Percentiles rank a stretch among this genome's conserved stretches.
phyloP scores from a whole-genome alignment of 2,797 vertebrate genomes.

The Coregonus sp. region DNA sequence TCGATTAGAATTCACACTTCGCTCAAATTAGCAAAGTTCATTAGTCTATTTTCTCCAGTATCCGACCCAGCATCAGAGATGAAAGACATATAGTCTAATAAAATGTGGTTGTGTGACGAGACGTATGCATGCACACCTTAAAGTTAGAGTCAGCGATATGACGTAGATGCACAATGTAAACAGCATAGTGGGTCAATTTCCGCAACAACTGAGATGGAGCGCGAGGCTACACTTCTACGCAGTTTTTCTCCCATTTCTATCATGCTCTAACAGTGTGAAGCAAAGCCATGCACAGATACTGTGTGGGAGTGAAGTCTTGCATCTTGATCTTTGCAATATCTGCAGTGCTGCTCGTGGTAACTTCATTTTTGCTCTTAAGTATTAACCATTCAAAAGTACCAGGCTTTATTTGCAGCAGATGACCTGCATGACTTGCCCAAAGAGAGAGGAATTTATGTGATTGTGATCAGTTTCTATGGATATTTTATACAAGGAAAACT shows the following conservation, averaged over 20 bases:
- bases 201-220: too few relatives aligned
- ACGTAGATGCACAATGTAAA: too few relatives aligned
- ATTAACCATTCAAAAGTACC: neutral
- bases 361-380: neutral
- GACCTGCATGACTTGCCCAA: neutral
- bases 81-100: neutral
- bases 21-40: slow-evolving; percentile 65
- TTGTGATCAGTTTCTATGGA: neutral
- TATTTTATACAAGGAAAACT: neutral
- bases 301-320: too few relatives aligned
- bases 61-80: slow-evolving; percentile 49
- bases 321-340: too few relatives aligned
- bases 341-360: too few relatives aligned
- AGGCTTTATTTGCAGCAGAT: neutral
- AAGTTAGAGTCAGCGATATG: neutral
- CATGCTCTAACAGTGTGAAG: too few relatives aligned
- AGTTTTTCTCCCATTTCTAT: neutral
- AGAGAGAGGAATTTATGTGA: neutral
- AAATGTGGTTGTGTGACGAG: neutral
- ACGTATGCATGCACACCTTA: neutral
- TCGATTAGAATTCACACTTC: slow-evolving; percentile 55
- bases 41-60: slow-evolving; percentile 62
- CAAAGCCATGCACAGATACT: too few relatives aligned
- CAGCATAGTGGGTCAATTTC: too few relatives aligned
- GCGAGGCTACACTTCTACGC: too few relatives aligned